Base-by-base conservation (phyloP, 2,888 invertebrate genomes). In the Limnephilus marmoratus region DNA sequence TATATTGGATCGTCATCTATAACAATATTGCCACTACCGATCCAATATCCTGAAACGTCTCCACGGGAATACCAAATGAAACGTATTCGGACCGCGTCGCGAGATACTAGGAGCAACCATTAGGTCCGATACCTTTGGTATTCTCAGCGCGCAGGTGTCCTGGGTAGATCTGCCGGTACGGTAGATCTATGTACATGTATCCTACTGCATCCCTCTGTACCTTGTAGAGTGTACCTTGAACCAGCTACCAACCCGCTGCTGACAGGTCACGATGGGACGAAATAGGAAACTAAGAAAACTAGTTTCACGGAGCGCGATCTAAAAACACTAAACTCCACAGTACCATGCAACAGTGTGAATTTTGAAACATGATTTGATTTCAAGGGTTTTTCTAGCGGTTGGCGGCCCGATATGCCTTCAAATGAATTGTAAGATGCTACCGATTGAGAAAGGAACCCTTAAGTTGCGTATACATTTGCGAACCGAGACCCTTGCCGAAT, bases 241-340 rank as follows among this genome's bases (percentile, higher is more conserved):
- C 24, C n/a, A 24, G 11, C 24, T 68, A 68, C n/a, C 68, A 24
- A n/a, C n/a, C n/a, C 9, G 68, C 9, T 9, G 68, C n/a, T 68
- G 68, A 68, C 68, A 68, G 68, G 68, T 68, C 68, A 68, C 68
- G 68, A 68, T n/a, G 68, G 68, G 68, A 68, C 68, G 68, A 68
- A 68, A 68, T 24, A 53, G 53, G 53, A 53, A 53, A 53, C 53
- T 18, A 53, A 53, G 53, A 53, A 53, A 53, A 53, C 53, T 53
- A 53, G 53, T 53, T 53, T 53, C 53, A 53, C 53, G 53, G 53
- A 53, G 18, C 18, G 53, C 53, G 53, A 53, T 18, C 53, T 53
- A 53, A 53, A 53, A 53, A 53, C 18, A 18, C 53, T 53, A 18
- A 18, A 53, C 53, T 53, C 53, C 53, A 15, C 53, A 53, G 53